Percentiles rank a stretch among this genome's conserved stretches.
These are phyloP conservation scores for Bombus pascuorum DNA, from an alignment of 1,140 invertebrate species.

Conservation along the genomic window DNA sequence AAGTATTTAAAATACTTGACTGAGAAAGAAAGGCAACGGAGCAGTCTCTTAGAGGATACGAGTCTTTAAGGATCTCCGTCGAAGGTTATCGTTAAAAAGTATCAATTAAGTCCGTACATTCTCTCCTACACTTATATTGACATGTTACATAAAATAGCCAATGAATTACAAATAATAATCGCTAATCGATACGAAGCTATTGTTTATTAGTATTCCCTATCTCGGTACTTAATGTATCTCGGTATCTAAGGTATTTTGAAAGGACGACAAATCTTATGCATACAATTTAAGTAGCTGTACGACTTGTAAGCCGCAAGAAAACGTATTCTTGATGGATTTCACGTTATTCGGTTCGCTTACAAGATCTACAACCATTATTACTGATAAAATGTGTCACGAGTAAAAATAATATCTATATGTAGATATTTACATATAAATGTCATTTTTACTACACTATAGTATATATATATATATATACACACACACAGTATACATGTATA, in stretches of 20 bases:
- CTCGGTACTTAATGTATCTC: slow-evolving; percentile 47
- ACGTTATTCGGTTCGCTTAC: neutral
- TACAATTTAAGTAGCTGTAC: slow-evolving; percentile 18
- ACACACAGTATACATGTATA: too few species aligned
- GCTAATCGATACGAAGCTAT: slow-evolving; percentile 66
- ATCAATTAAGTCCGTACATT: slow-evolving; percentile 66
- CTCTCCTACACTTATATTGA: slow-evolving; percentile 69
- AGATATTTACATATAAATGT: too few species aligned
- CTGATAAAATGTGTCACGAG: slow-evolving; percentile 34
- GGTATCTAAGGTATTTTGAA: slow-evolving; percentile 37
- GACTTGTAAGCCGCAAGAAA: neutral
- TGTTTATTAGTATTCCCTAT: slow-evolving; percentile 50
- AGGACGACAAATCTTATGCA: slow-evolving; percentile 40
- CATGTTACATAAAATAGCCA: slow-evolving; percentile 67
- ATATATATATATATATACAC: too few species aligned
- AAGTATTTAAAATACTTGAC: slow-evolving; percentile 19
- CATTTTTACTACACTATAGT: too few species aligned
- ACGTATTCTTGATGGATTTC: neutral
- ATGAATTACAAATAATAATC: slow-evolving; percentile 68
- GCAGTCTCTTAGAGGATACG: slow-evolving; percentile 17
- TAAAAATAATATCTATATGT: neutral
- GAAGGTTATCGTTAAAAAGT: slow-evolving; percentile 61
- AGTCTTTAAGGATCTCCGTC: slow-evolving; percentile 18
- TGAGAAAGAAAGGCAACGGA: slow-evolving; percentile 26
- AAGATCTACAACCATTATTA: slow-evolving; percentile 17